Base-by-base conservation (phyloP, 1,140 invertebrate genomes). In the Thrips palmi region DNA sequence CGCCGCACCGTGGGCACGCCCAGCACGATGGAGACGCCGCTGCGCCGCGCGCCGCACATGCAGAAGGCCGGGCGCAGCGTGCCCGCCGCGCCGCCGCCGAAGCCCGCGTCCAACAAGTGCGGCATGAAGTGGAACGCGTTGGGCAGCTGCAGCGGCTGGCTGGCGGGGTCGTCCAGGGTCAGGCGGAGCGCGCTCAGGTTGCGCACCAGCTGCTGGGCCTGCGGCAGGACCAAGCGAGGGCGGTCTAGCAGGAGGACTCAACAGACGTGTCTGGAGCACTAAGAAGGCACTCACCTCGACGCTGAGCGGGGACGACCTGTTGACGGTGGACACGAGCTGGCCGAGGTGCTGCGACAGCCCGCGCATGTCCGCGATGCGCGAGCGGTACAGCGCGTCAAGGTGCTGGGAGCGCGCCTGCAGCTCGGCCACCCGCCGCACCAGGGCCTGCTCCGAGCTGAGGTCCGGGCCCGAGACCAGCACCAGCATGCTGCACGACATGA, bases 1-100 rank as follows among this genome's bases (percentile, higher is more conserved):
- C 89, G 63, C 47, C 76, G 77, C 1, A 94, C 89, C 0, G 88
- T 94, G 1, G 91, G 89, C 20, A 82, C 66, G 11, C 85, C 89
- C 17, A 94, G 62, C 0, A 93, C 80, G 33, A 91, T 67, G 22
- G 80, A 81, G 0, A 78, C 75, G 71, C 69, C 68, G 47, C 78
- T 78, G 8, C 62, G 63, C 30, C 82, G 65, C 4, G 73, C 74
- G 46, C 74, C 75, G 11, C 77, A 79, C 45, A 85, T 62, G 37
- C 78, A 63, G 53, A 77, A 85, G 6, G 77, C 74, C 5, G 88
- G 83, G 28, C 71, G 64, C 25, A 91, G 58, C n/a, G n/a, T n/a
- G n/a, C n/a, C n/a, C n/a, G n/a, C n/a, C n/a, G n/a, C n/a, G n/a
- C n/a, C n/a, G n/a, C n/a, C n/a, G 48, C 81, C 83, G 44, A 70